Evolutionary conservation across 2,797 vertebrate species (phyloP), one percentile per base, ranked within the genome.

Genomic region (Lepilemur septentrionalis): DNA sequence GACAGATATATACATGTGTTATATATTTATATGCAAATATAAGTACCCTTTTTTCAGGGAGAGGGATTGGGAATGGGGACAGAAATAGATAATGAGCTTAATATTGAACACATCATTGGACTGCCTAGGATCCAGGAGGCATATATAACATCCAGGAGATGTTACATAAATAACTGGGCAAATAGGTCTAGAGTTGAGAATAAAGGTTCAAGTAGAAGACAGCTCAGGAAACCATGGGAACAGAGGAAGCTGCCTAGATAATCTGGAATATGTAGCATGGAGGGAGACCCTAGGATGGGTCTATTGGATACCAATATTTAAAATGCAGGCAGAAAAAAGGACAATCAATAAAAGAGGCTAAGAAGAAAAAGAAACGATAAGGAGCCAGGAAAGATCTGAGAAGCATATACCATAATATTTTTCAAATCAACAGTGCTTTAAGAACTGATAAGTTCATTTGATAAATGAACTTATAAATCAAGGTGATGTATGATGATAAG

Each of bases 391-490:
- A 18, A 91, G 32, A 81, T 93, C 78, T 38, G 82, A 90, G 63
- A 78, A 63, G 9, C 30, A 93, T 15, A 61, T 52, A 65, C 43
- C 32, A 46, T 28, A 78, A 0, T 81, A 70, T 59, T 87, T 87
- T 69, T 70, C 78, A 88, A 41, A 83, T 22, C 23, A 23, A 91
- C 28, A 57, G 41, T 57, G n/a, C 22, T 91, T 95, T 80, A 38
- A 38, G 38, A 38, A 38, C 38, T 38, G 38, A 38, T 38, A 38
- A 38, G 38, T 38, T 38, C 38, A 38, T 38, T 38, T 38, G 4
- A 50, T 75, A 93, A 84, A 93, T 28, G 28, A 65, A 79, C n/a
- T 35, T 95, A 81, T 67, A 89, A 80, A 85, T 91, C 30, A 67
- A 89, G 32, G 69, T 61, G 85, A 75, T 9, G 14, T 38, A 70